Base-by-base conservation (phyloP, 2,113 vertebrate genomes). In the Oryzias melastigma region DNA sequence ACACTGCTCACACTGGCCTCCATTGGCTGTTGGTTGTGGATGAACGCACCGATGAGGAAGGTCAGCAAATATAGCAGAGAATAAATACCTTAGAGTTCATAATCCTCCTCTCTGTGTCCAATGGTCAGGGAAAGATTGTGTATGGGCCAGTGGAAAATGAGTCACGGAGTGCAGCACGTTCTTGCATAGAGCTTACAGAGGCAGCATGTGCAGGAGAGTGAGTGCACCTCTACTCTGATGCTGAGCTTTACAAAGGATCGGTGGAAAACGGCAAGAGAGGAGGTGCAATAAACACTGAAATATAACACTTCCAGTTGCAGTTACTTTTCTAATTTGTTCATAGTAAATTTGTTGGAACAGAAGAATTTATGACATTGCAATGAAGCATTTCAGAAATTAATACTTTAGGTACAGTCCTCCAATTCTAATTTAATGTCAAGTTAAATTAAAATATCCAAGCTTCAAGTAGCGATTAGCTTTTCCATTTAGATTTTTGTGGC, bases 101-200 rank as follows among this genome's bases (percentile, higher is more conserved):
- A 84, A 84, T 85, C 82, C 78, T 80, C 68, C 71, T 61, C 73
- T 78, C 69, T 7, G 19, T 13, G 8, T 73, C 59, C 61, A 78
- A 64, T 81, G 79, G 77, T 78, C 71, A 79, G 60, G 29, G 29
- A 68, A 68, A 75, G 62, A 27, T 66, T 68, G 66, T 65, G 71
- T 74, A 41, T 10, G 51, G 59, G 68, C 60, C 64, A 65, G 53
- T 77, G 83, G 87, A 87, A 88, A 84, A 83, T 85, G 84, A 88
- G 76, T 88, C 82, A 84, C 55, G 78, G 78, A 82, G 71, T 29
- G 45, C 35, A 35, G 35, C 35, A 35, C 35, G 35, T 35, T 35
- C 35, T 35, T 35, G 46, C 42, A 14, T 53, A 45, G 29, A 64
- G 80, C 68, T 84, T 55, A 65, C 53, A 55, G 80, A 44, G 68